Conservation (phyloP, 2,797 vertebrate species). For the Neosilurus mollespiculum region DNA sequence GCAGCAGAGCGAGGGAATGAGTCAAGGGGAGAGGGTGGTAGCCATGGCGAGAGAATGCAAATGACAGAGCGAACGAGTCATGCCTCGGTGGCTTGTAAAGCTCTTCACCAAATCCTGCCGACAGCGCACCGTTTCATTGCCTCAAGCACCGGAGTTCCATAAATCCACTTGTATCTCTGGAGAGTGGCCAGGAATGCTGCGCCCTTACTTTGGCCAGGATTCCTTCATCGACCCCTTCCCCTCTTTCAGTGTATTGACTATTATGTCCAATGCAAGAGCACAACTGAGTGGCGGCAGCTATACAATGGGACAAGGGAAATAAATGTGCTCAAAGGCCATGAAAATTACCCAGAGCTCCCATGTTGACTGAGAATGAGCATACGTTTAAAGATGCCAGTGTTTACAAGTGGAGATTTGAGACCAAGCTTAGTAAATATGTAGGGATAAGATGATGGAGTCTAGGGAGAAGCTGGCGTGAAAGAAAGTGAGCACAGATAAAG, state of each 20-base stretch:
- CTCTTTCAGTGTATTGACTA: constrained; percentile 27
- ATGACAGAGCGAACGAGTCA: constrained; percentile 39
- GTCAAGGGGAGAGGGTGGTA: constrained; percentile 11
- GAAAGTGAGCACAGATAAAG: constrained; percentile 23
- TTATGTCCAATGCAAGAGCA: constrained; percentile 36
- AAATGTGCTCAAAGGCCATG: constrained; percentile 23
- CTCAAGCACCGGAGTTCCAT: constrained; percentile 41
- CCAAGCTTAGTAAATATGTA: constrained; percentile 14
- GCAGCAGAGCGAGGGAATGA: constrained; percentile 2
- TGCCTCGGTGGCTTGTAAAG: constrained; percentile 55
- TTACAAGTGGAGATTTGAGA: constrained; percentile 31
- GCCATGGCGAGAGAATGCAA: constrained; percentile 15
- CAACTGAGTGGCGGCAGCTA: constrained; percentile 23
- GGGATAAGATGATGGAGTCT: constrained; percentile 24
- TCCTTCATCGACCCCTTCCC: constrained; percentile 2
- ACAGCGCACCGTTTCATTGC: constrained; percentile 51
- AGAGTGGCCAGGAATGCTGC: constrained; percentile 52
- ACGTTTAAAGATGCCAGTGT: constrained; percentile 27
- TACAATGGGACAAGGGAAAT: constrained; percentile 20
- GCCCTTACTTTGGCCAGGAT: constrained; percentile 30
- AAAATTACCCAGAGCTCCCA: constrained; percentile 36
- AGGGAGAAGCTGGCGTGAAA: constrained; percentile 31
- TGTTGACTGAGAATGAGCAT: constrained; percentile 39
- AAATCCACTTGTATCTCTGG: constrained; percentile 60
- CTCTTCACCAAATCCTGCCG: constrained; percentile 49